Evolutionary conservation across 2,113 vertebrate genomes (phyloP).

Genomic region (Epinephelus fuscoguttatus): DNA sequence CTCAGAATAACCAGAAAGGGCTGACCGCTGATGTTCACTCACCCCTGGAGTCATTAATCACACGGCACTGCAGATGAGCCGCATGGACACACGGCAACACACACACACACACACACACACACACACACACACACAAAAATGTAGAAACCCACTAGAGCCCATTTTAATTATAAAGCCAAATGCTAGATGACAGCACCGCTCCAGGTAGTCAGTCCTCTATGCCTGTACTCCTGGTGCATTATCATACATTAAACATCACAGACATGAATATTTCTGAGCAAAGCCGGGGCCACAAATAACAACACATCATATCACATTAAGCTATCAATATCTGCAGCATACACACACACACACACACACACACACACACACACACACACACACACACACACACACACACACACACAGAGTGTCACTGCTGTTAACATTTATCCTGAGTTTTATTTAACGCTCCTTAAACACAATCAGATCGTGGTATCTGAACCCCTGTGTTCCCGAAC

Average conservation of each 20-base stretch:
- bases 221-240: constrained; percentile 58
- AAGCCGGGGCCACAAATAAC: constrained; percentile 56
- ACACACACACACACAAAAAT: neutral
- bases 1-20: constrained; percentile 77
- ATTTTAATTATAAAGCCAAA: constrained; percentile 75
- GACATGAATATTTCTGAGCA: constrained; percentile 53
- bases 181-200: constrained; percentile 75
- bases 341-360: constrained; percentile 13
- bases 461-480: constrained; percentile 59
- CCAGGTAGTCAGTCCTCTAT: constrained; percentile 71
- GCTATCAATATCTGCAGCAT: constrained; percentile 38
- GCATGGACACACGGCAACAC: constrained; percentile 34
- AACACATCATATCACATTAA: constrained; percentile 68
- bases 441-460: constrained; percentile 53
- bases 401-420: neutral
- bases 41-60: constrained; percentile 79
- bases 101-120: neutral
- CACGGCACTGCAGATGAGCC: constrained; percentile 62
- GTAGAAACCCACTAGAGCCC: constrained; percentile 17
- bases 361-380: constrained; percentile 6
- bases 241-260: constrained; percentile 51
- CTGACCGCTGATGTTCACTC: constrained; percentile 68
- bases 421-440: constrained; percentile 43
- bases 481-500: constrained; percentile 50
- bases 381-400: neutral